Conservation (phyloP, 2,113 vertebrate species). For the Poicephalus gulielmi region DNA sequence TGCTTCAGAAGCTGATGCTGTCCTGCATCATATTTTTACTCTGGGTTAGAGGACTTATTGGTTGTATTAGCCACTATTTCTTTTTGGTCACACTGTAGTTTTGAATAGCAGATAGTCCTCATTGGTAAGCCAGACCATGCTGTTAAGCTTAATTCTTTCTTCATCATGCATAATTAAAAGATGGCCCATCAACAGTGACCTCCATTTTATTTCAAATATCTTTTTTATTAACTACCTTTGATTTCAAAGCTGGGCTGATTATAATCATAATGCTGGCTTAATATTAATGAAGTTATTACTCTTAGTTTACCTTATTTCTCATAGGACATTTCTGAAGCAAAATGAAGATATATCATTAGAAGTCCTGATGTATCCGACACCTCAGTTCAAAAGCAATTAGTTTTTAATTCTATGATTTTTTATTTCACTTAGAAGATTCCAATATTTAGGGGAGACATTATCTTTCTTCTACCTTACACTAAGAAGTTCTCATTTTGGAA, state of each 20-base stretch:
- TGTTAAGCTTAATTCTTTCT: not conserved
- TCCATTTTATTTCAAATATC: not conserved
- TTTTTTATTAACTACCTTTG: not conserved
- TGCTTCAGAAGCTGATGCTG: not conserved
- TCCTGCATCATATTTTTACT: not conserved
- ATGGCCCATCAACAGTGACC: not conserved
- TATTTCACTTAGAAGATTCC: not conserved
- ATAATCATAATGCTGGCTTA: not conserved
- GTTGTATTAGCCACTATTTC: not conserved
- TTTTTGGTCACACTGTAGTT: not conserved
- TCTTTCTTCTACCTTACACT: not conserved
- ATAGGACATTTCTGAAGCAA: not conserved
- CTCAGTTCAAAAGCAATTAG: not conserved
- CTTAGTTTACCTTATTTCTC: not conserved
- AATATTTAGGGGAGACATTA: not conserved
- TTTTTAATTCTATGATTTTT: not conserved
- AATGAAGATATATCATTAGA: not conserved
- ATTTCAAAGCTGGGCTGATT: not conserved
- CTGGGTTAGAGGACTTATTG: not conserved
- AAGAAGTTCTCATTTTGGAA: not conserved
- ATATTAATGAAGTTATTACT: not conserved
- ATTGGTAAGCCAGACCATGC: not conserved
- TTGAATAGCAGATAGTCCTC: not conserved
- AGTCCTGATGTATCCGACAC: not conserved
- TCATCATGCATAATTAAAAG: not conserved